These are phyloP conservation scores for Aradophagus sp. DNA, from an alignment of 1,140 invertebrate genomes.

Conservation along the genomic window DNA sequence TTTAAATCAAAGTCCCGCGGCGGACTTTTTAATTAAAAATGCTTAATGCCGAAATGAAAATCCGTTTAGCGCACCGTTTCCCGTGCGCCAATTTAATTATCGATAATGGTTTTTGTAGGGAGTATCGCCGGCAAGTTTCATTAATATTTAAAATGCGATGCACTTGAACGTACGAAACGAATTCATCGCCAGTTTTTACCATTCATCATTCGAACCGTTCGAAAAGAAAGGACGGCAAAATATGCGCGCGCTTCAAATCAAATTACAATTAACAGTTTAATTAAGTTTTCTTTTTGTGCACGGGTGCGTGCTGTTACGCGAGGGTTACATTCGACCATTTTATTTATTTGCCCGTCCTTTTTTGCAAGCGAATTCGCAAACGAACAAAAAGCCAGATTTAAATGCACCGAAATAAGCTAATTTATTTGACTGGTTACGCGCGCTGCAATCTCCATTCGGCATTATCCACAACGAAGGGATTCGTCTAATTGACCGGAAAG, in stretches of 20 bases:
- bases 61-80: too few relatives aligned
- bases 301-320: not conserved
- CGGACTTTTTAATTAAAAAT: too few relatives aligned
- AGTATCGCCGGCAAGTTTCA: too few relatives aligned
- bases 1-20: too few relatives aligned
- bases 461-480: conserved; percentile 45
- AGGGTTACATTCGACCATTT: not conserved
- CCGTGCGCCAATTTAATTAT: too few relatives aligned
- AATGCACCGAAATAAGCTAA: conserved; percentile 29
- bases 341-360: too few relatives aligned
- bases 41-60: too few relatives aligned
- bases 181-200: too few relatives aligned
- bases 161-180: too few relatives aligned
- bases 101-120: too few relatives aligned
- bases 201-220: too few relatives aligned
- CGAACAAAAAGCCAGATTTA: conserved; percentile 38
- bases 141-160: too few relatives aligned
- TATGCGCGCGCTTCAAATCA: not conserved
- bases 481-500: conserved; percentile 49
- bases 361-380: conserved; percentile 27
- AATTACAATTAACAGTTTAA: conserved; percentile 21
- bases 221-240: not conserved
- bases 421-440: conserved; percentile 33
- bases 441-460: conserved; percentile 32
- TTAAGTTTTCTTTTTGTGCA: conserved; percentile 14